Conservation (phyloP, 2,888 invertebrate genomes). For the Oxyteleia sp. region DNA sequence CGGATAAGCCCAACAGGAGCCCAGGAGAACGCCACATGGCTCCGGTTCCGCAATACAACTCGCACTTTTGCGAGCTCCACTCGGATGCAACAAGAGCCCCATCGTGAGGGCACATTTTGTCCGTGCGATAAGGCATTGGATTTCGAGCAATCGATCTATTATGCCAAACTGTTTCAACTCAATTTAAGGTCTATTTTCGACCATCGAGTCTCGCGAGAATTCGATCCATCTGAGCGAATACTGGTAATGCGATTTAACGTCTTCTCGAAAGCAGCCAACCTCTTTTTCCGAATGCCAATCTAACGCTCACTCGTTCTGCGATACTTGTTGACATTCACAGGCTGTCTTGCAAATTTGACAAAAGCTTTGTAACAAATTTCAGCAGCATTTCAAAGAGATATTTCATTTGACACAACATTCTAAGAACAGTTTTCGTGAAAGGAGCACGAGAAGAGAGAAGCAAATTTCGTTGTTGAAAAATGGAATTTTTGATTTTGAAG, state of each 20-base stretch:
- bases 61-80: conserved; percentile 66
- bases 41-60: conserved; percentile 68
- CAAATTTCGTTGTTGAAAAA: not conserved
- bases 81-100: conserved; percentile 73
- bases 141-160: conserved; percentile 76
- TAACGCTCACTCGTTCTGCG: conserved; percentile 45
- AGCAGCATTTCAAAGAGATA: conserved; percentile 13
- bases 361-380: conserved; percentile 64
- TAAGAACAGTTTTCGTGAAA: not conserved
- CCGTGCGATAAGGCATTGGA: conserved; percentile 73
- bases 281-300: conserved; percentile 62
- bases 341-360: conserved; percentile 62
- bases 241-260: conserved; percentile 76
- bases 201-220: conserved; percentile 71
- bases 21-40: conserved; percentile 83
- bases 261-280: conserved; percentile 67
- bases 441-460: not conserved
- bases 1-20: conserved; percentile 84
- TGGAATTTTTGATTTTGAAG: not conserved
- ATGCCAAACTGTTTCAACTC: conserved; percentile 77
- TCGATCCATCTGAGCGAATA: conserved; percentile 74
- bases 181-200: conserved; percentile 78
- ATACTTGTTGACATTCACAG: conserved; percentile 64
- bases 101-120: conserved; percentile 71
- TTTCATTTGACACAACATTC: conserved; percentile 40